Conservation (phyloP, 2,113 vertebrate genomes). For the Protobothrops mucrosquamatus region DNA sequence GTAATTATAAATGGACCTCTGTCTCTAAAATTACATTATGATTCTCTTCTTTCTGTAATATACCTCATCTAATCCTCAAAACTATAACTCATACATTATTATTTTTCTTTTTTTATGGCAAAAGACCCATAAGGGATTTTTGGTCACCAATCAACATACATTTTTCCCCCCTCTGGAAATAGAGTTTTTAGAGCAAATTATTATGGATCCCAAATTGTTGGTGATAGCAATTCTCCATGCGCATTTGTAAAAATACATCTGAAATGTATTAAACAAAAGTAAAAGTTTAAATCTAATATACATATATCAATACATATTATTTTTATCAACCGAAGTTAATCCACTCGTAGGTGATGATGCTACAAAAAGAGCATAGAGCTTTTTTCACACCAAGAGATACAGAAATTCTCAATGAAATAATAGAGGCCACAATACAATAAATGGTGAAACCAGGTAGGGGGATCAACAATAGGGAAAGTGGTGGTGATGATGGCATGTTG, state of each 20-base stretch:
- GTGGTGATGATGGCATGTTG: background rate
- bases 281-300: background rate
- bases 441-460: background rate
- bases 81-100: background rate
- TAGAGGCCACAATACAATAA: background rate
- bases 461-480: background rate
- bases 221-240: background rate
- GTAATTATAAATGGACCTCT: background rate
- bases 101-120: background rate
- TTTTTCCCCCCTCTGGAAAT: background rate
- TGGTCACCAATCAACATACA: background rate
- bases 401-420: background rate
- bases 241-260: background rate
- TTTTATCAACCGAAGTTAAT: background rate
- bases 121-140: background rate
- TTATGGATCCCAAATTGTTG: background rate
- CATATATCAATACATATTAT: background rate
- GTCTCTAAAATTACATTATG: background rate
- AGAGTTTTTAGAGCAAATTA: background rate
- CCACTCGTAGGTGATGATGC: background rate
- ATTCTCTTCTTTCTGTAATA: background rate
- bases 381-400: background rate
- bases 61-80: background rate
- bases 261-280: background rate
- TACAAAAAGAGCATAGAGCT: background rate